A percentile compares a stretch with the other conserved stretches of the same genome.
Evolutionary conservation across 2,888 invertebrate species (phyloP).

Genomic region (Sphaeridia pumilis): DNA sequence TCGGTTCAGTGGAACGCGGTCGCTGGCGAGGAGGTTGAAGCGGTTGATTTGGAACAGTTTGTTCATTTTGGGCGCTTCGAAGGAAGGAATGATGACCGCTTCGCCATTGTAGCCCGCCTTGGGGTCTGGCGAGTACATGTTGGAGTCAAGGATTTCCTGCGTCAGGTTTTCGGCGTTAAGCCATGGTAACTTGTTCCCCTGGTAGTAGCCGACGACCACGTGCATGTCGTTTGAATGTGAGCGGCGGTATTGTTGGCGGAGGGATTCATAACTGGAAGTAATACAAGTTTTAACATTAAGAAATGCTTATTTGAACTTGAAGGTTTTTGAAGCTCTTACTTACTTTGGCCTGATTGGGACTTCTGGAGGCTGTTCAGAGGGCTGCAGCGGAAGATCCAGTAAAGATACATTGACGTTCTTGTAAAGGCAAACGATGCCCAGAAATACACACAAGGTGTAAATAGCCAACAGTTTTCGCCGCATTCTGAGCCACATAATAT

Average conservation of each 20-base stretch:
- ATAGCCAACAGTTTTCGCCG: constrained; percentile 20
- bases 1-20: constrained; percentile 73
- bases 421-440: constrained; percentile 22
- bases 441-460: constrained; percentile 18
- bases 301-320: too few species aligned
- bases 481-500: constrained; percentile 22
- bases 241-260: background rate
- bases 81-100: constrained; percentile 63
- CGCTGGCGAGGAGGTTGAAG: constrained; percentile 78
- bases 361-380: background rate
- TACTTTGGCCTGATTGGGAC: background rate
- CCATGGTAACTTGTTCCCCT: constrained; percentile 54
- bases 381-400: background rate
- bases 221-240: constrained; percentile 49
- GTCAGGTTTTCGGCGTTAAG: constrained; percentile 56
- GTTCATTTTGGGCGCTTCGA: constrained; percentile 62
- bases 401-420: constrained; percentile 11
- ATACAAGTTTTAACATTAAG: too few species aligned
- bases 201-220: constrained; percentile 78
- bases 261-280: too few species aligned
- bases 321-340: too few species aligned
- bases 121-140: constrained; percentile 61
- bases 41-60: constrained; percentile 71
- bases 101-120: constrained; percentile 67
- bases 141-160: constrained; percentile 60